These are phyloP conservation scores for Ornithoptera alexandrae DNA, from an alignment of 2,888 invertebrate genomes.

Conservation along the genomic window DNA sequence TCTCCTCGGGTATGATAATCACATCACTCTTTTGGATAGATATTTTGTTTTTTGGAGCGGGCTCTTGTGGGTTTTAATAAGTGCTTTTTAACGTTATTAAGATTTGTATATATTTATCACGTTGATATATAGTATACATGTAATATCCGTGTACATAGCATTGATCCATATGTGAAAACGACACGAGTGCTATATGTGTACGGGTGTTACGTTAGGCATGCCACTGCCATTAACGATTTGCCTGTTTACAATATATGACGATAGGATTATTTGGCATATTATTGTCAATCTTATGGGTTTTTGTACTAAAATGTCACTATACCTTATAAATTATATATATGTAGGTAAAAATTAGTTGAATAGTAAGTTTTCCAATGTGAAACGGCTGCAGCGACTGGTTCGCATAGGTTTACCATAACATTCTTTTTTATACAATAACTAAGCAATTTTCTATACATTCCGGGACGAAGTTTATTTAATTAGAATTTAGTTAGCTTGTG, in stretches of 20 bases:
- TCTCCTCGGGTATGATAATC: slow-evolving; percentile 28
- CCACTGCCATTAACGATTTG: slow-evolving; percentile 65
- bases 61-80: slow-evolving; percentile 56
- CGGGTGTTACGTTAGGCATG: slow-evolving; percentile 62
- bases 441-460: slow-evolving; percentile 34
- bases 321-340: slow-evolving; percentile 29
- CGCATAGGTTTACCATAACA: slow-evolving; percentile 44
- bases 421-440: slow-evolving; percentile 36
- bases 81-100: slow-evolving; percentile 70
- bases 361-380: slow-evolving; percentile 25
- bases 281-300: slow-evolving; percentile 36
- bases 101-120: slow-evolving; percentile 76
- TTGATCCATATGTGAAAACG: slow-evolving; percentile 60
- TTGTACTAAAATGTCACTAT: slow-evolving; percentile 31
- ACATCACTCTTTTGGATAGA: slow-evolving; percentile 45
- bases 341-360: slow-evolving; percentile 42
- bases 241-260: slow-evolving; percentile 43
- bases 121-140: slow-evolving; percentile 65
- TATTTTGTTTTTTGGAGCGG: slow-evolving; percentile 42
- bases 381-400: slow-evolving; percentile 54
- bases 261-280: slow-evolving; percentile 38
- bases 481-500: slow-evolving; percentile 44
- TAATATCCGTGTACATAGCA: slow-evolving; percentile 64
- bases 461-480: slow-evolving; percentile 41
- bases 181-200: slow-evolving; percentile 70